Evolutionary conservation across 2,113 vertebrate species (phyloP).

Genomic region (Sturnira hondurensis): DNA sequence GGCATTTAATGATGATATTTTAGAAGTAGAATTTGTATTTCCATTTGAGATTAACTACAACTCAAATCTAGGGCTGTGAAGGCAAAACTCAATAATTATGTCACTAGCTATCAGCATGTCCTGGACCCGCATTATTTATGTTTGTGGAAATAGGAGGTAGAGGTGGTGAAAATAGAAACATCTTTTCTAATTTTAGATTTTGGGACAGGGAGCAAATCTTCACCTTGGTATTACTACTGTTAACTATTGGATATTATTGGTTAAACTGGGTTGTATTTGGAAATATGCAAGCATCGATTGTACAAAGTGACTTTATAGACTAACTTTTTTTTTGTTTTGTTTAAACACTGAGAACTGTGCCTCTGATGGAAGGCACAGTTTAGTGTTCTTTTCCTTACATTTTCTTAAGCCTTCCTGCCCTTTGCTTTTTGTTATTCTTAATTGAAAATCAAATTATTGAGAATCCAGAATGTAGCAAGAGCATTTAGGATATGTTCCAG

Average conservation of each 20-base stretch:
- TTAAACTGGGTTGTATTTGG: background rate
- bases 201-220: background rate
- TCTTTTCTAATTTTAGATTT: conserved; percentile 3
- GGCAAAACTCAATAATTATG: background rate
- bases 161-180: background rate
- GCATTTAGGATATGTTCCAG: background rate
- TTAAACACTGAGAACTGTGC: background rate
- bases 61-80: background rate
- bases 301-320: background rate
- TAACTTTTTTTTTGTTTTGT: background rate
- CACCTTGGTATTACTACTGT: background rate
- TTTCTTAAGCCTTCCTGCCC: background rate
- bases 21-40: conserved; percentile 11
- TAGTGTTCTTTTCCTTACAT: background rate
- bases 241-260: background rate
- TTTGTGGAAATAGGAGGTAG: conserved; percentile 6
- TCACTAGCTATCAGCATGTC: background rate
- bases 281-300: background rate
- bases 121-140: background rate
- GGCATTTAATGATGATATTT: background rate
- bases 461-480: background rate
- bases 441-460: background rate
- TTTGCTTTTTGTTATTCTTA: background rate
- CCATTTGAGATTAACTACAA: background rate
- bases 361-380: background rate